Conservation (phyloP, 2,888 invertebrate species). For the Chironomus riparius region DNA sequence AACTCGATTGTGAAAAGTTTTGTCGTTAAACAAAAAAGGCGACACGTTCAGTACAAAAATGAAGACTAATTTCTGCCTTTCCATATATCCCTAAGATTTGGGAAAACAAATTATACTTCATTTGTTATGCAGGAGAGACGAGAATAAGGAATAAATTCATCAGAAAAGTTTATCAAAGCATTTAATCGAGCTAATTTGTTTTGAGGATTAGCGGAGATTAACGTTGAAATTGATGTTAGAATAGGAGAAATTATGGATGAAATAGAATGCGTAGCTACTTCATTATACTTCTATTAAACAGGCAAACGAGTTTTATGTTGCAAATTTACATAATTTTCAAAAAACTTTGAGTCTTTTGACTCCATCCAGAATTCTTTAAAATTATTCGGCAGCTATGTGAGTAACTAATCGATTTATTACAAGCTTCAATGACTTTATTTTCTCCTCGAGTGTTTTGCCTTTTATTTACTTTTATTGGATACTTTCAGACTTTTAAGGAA, state of each 20-base stretch:
- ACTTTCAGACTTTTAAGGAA: neutral
- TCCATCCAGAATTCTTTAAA: neutral
- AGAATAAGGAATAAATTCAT: neutral
- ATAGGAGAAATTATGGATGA: neutral
- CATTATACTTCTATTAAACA: no score
- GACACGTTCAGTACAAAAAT: neutral
- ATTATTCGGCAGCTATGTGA: neutral
- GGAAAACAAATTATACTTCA: neutral
- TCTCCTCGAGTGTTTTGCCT: neutral
- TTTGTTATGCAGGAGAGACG: neutral
- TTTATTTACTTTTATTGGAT: slow-evolving; percentile 9
- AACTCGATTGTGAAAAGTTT: neutral
- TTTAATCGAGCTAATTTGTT: slow-evolving; percentile 8
- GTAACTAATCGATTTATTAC: slow-evolving; percentile 14
- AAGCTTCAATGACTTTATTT: slow-evolving; percentile 13
- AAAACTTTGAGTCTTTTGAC: no score
- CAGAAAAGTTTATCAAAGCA: slow-evolving; percentile 8
- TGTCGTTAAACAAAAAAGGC: neutral
- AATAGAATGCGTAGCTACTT: neutral
- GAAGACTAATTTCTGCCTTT: neutral
- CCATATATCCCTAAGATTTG: neutral
- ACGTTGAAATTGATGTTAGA: neutral
- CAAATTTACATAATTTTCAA: no score
- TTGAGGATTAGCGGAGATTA: neutral
- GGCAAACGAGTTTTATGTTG: no score